Conservation (phyloP, 2,888 invertebrate species). For the Eilema griseolum region DNA sequence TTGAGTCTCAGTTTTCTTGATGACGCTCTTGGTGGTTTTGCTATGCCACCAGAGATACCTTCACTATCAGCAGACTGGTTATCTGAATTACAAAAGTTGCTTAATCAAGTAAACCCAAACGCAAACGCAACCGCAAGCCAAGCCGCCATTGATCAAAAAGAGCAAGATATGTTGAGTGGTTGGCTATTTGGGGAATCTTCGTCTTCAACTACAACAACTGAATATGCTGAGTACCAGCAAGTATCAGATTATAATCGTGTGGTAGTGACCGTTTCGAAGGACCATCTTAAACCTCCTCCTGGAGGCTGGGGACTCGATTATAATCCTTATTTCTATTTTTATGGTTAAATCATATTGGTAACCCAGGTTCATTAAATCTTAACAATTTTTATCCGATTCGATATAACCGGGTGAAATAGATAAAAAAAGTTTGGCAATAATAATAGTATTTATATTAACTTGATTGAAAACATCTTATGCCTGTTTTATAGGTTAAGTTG, state of each 20-base stretch:
- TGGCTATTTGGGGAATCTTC: neutral
- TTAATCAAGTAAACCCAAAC: neutral
- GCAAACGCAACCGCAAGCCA: too few species aligned
- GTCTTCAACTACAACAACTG: neutral
- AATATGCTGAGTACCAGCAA: neutral
- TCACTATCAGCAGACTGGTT: neutral
- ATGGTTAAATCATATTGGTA: neutral
- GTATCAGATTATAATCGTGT: neutral
- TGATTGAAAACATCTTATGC: neutral
- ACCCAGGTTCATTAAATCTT: neutral
- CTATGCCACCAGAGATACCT: too few species aligned
- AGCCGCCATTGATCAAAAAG: too few species aligned
- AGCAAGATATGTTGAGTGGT: neutral
- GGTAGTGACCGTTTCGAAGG: neutral
- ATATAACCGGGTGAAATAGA: neutral
- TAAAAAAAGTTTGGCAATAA: neutral
- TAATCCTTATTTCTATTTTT: constrained; percentile 10
- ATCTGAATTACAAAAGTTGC: neutral
- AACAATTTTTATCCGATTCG: neutral
- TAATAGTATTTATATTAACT: neutral
- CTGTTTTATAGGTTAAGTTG: too few species aligned
- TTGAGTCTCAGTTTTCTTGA: neutral
- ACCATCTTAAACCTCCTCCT: constrained; percentile 6
- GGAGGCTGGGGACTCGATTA: constrained; percentile 18
- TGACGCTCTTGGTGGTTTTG: neutral